Percentiles rank a stretch among this genome's conserved stretches.
Conservation (phyloP, 2,888 invertebrate species). For the Eristalis arbustorum region DNA sequence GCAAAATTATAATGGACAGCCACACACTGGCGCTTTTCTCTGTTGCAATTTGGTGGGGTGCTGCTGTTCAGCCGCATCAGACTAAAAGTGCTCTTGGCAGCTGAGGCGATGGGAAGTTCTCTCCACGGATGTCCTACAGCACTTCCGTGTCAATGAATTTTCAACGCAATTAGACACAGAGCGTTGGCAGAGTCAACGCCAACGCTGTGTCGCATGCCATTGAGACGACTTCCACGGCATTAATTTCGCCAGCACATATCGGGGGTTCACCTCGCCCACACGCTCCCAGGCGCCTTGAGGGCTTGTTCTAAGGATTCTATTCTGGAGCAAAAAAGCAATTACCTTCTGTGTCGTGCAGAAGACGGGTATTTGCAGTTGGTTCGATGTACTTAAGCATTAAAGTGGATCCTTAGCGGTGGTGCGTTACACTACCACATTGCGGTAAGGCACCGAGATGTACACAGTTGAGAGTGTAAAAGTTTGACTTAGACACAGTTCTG, state of each 20-base stretch:
- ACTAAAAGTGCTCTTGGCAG: not conserved
- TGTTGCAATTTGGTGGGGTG: not conserved
- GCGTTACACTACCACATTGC: not conserved
- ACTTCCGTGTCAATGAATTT: constrained; percentile 17
- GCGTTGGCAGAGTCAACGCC: not conserved
- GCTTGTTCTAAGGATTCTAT: not conserved
- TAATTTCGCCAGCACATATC: constrained; percentile 6
- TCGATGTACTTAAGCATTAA: not conserved
- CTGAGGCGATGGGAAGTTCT: not conserved
- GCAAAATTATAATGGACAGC: constrained; percentile 5
- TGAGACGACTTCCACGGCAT: constrained; percentile 32
- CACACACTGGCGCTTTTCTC: not conserved
- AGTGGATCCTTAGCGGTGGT: not conserved
- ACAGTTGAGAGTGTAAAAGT: constrained; percentile 2
- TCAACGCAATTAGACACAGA: constrained; percentile 38
- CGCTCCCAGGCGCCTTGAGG: not conserved
- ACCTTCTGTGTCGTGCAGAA: not conserved
- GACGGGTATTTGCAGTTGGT: not conserved
- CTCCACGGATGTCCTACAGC: not conserved
- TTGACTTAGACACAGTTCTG: not conserved
- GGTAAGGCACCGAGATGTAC: not conserved
- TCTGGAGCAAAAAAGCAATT: constrained; percentile 15
- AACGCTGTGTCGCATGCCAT: constrained; percentile 1
- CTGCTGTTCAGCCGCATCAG: not conserved
- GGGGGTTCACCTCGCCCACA: not conserved